Evolutionary conservation across 2,113 vertebrate genomes (phyloP).

Genomic region (Microcebus jonahi): DNA sequence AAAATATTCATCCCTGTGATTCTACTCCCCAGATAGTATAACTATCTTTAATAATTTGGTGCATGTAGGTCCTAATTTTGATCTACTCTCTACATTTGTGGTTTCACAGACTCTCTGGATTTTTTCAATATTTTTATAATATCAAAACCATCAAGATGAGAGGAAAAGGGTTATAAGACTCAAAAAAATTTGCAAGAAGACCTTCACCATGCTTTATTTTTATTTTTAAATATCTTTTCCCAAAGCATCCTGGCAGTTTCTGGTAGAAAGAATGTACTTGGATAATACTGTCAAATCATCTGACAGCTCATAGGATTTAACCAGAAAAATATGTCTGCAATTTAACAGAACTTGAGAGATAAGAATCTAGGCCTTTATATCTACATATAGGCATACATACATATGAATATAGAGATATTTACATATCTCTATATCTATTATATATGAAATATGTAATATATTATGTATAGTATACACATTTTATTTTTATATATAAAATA

Average conservation of each 20-base stretch:
- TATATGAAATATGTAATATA: neutral
- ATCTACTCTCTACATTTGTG: neutral
- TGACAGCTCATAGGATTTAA: neutral
- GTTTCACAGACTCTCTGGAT: conserved; percentile 16
- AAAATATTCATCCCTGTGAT: neutral
- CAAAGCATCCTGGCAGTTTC: neutral
- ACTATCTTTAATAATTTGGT: neutral
- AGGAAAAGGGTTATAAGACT: neutral
- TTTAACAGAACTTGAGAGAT: conserved; percentile 2
- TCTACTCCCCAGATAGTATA: neutral
- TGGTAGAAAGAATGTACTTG: neutral
- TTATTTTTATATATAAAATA: neutral
- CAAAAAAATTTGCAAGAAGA: neutral
- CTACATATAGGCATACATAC: neutral
- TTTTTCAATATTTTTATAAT: neutral
- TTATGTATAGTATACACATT: neutral
- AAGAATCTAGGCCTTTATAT: neutral
- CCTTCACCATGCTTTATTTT: neutral
- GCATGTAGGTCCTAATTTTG: neutral
- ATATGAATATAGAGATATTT: neutral
- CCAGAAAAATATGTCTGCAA: conserved; percentile 19
- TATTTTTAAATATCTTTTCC: neutral
- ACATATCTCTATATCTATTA: neutral
- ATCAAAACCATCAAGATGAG: neutral
- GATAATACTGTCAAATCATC: neutral